Evolutionary conservation across 1,140 invertebrate genomes (phyloP).

Genomic region (Cydia pomonella): DNA sequence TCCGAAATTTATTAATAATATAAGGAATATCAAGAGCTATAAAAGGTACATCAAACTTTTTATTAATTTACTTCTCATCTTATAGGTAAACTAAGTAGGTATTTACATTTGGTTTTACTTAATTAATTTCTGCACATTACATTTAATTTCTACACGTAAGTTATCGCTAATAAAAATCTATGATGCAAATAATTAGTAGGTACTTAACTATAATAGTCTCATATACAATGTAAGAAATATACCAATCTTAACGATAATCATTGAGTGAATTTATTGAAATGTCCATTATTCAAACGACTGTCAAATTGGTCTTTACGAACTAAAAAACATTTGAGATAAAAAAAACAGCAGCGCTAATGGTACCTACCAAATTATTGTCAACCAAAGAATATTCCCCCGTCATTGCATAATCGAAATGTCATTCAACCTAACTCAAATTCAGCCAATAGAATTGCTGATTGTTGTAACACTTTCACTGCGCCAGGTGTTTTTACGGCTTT

Average conservation of each 20-base stretch:
- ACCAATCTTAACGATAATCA: neutral
- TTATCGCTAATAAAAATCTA: neutral
- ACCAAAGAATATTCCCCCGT: constrained; percentile 17
- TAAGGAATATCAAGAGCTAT: too few species aligned
- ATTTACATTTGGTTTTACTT: too few species aligned
- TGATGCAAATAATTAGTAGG: neutral
- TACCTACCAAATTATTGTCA: constrained; percentile 27
- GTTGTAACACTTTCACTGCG: constrained; percentile 21
- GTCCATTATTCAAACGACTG: neutral
- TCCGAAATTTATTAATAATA: too few species aligned
- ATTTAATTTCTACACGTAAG: too few species aligned
- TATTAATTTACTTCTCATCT: too few species aligned
- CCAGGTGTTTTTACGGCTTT: constrained; percentile 27
- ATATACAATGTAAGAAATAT: too few species aligned
- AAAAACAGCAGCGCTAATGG: neutral
- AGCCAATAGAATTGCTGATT: constrained; percentile 10
- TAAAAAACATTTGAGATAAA: neutral
- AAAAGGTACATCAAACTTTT: too few species aligned
- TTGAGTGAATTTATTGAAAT: too few species aligned
- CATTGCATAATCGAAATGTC: constrained; percentile 6
- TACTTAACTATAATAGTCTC: neutral
- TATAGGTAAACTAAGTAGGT: too few species aligned
- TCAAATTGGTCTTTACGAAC: neutral
- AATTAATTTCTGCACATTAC: too few species aligned
- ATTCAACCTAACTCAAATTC: constrained; percentile 12